Evolutionary conservation across 1,140 invertebrate genomes (phyloP).

Genomic region (Coenobita brevimanus): DNA sequence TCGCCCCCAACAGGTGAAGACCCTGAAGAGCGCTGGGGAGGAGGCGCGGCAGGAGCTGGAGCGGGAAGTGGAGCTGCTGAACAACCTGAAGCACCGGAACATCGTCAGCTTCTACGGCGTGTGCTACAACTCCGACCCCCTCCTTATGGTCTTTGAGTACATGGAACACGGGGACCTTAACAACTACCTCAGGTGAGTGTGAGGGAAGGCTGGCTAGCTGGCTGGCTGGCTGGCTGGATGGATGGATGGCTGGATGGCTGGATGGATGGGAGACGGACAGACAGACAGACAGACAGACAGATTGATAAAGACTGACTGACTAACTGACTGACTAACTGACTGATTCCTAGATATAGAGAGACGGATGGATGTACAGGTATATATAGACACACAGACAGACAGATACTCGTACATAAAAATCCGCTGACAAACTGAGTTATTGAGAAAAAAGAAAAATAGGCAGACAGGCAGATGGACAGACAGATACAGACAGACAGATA

Average conservation of each 20-base stretch:
- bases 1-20: slow-evolving; percentile 72
- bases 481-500: neutral
- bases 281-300: too few species aligned
- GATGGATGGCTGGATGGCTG: neutral
- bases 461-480: too few species aligned
- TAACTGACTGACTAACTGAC: too few species aligned
- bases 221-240: neutral
- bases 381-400: too few species aligned
- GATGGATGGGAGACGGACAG: neutral
- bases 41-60: slow-evolving; percentile 75
- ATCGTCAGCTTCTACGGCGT: slow-evolving; percentile 69
- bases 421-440: too few species aligned
- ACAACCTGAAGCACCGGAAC: slow-evolving; percentile 74
- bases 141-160: slow-evolving; percentile 70
- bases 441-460: neutral
- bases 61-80: slow-evolving; percentile 75
- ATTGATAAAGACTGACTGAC: too few species aligned
- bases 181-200: slow-evolving; percentile 67
- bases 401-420: too few species aligned
- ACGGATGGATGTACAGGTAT: too few species aligned
- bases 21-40: slow-evolving; percentile 73
- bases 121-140: slow-evolving; percentile 64
- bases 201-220: neutral
- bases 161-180: slow-evolving; percentile 70
- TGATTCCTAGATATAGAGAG: too few species aligned